Evolutionary conservation across 2,888 invertebrate species (phyloP), one percentile per base, ranked within the genome.

Genomic region (Cephus pygmeus): DNA sequence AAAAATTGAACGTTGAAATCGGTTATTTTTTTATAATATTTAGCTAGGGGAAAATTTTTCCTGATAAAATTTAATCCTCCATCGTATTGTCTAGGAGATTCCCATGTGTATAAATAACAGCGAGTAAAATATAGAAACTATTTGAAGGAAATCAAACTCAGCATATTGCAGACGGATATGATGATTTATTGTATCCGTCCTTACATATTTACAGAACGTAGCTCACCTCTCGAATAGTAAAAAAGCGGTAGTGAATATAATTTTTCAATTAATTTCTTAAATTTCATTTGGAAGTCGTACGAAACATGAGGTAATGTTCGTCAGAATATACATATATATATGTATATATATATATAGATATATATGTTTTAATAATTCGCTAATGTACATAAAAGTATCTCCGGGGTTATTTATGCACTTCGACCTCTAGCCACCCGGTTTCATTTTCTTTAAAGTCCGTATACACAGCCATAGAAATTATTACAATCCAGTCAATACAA

Each of bases 401-500:
- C 56, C 23, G 56, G 56, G 56, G 23, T 56, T 56, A 9, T 23
- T 56, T 56, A 56, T 23, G 56, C 56, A 56, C 56, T 56, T 56
- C 9, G 56, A 56, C 56, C 56, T 56, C 56, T 23, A 23, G 23
- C 23, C 23, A 9, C 56, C 56, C 75, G 76, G 75, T 77, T 78
- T 75, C 73, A 79, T 77, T 69, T 79, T 79, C 77, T 86, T 86
- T 82, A 77, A 82, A 87, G 79, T 87, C 83, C 83, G 80, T 82
- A 83, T 86, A 85, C 85, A 87, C 87, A 87, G 87, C 86, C 86
- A 85, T 85, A 81, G 80, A 75, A 75, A 73, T n/a, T 56, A 23
- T 56, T 56, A 56, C 56, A 56, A 15, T 56, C 56, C 23, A 56
- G 56, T 56, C 56, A 9, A 23, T 56, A 56, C 56, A 56, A 23